These are phyloP conservation scores for Merops nubicus DNA, from an alignment of 2,113 vertebrate species.

Conservation along the genomic window DNA sequence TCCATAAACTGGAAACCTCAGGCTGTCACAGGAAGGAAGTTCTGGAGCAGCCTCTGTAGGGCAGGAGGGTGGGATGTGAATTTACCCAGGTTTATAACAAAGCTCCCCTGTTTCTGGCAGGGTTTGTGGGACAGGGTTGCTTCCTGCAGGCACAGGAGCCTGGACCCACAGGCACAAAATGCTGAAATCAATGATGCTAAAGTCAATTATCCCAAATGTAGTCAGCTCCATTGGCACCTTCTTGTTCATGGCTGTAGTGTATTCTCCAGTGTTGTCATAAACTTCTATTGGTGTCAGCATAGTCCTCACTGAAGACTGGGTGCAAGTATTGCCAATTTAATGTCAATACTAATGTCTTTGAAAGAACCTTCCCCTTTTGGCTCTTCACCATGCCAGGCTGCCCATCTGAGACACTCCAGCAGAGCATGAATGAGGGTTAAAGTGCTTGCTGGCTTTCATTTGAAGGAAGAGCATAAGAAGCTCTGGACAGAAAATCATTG, in stretches of 20 bases:
- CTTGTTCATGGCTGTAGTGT: rapidly evolving
- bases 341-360: not conserved
- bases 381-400: not conserved
- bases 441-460: not conserved
- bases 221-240: not conserved
- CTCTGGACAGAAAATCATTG: not conserved
- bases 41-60: not conserved
- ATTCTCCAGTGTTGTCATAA: not conserved
- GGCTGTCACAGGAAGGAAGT: not conserved
- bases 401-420: not conserved
- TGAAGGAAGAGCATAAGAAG: not conserved
- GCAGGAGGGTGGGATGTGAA: not conserved
- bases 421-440: not conserved
- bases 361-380: not conserved
- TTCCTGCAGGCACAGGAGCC: not conserved
- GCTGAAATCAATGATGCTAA: not conserved
- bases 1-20: not conserved
- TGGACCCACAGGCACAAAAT: not conserved
- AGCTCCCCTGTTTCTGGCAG: not conserved
- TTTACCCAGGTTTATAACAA: not conserved
- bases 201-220: not conserved
- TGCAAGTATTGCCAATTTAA: not conserved
- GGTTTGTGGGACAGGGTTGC: not conserved
- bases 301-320: not conserved
- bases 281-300: not conserved